phyloP scores from a whole-genome alignment of 2,797 vertebrate genomes.

The Psittacula echo region DNA sequence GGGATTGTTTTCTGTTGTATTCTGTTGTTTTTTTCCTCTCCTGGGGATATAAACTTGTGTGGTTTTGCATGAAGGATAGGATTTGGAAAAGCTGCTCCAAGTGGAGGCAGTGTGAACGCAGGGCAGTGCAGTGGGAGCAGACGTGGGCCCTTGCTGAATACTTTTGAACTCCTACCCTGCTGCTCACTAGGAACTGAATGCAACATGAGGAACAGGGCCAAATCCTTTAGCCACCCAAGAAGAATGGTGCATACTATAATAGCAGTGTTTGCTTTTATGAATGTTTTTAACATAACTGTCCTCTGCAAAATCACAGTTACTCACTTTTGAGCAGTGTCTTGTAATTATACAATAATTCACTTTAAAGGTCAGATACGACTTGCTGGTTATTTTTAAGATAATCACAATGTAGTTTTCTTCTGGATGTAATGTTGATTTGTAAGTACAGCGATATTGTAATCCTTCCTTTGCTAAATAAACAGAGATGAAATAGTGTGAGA shows the following conservation, averaged over 20 bases:
- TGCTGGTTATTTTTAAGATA: conserved; percentile 48
- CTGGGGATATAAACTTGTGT: background rate
- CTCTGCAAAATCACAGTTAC: conserved; percentile 1
- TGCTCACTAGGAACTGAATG: conserved; percentile 37
- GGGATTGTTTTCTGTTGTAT: background rate
- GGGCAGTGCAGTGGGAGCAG: background rate
- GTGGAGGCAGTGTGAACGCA: background rate
- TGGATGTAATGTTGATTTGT: conserved; percentile 8
- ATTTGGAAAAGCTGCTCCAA: background rate
- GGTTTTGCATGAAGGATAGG: background rate
- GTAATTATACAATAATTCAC: conserved; percentile 21
- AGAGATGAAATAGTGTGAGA: conserved; percentile 12
- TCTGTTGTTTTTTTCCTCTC: background rate
- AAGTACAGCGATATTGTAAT: conserved; percentile 37
- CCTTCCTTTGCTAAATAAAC: conserved; percentile 29
- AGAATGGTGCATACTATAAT: conserved; percentile 40
- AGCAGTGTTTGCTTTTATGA: conserved; percentile 36
- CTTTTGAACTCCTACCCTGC: conserved; percentile 16
- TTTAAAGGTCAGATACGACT: conserved; percentile 41
- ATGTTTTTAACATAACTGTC: conserved; percentile 26
- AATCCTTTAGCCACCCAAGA: conserved; percentile 59
- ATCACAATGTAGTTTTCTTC: background rate
- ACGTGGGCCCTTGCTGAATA: background rate
- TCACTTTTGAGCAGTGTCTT: conserved; percentile 15
- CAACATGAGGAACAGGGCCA: conserved; percentile 27